Conservation (phyloP, 2,113 vertebrate genomes). For the Vanacampus margaritifer region DNA sequence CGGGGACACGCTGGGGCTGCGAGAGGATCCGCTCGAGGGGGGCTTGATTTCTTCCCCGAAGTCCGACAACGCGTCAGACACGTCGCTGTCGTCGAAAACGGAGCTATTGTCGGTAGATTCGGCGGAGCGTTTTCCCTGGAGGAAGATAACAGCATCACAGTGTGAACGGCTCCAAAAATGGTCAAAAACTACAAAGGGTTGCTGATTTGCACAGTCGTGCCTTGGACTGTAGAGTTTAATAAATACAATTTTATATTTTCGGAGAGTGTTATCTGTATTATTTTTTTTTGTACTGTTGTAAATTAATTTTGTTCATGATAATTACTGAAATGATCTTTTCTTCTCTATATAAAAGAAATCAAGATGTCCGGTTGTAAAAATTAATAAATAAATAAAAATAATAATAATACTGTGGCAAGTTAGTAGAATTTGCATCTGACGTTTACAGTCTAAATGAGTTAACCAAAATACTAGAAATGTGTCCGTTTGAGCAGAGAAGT, state of each 20-base stretch:
- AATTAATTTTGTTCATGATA: background rate
- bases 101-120: constrained; percentile 10
- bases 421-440: too few relatives aligned
- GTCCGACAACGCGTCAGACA: constrained; percentile 22
- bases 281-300: too few relatives aligned
- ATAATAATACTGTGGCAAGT: background rate
- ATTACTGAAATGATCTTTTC: background rate
- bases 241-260: too few relatives aligned
- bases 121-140: background rate
- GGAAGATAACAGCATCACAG: too few relatives aligned
- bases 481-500: background rate
- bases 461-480: background rate
- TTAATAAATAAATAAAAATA: background rate
- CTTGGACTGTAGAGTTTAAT: too few relatives aligned
- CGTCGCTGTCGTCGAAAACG: constrained; percentile 21
- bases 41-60: background rate
- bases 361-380: background rate
- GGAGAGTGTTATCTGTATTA: too few relatives aligned
- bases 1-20: accelerated
- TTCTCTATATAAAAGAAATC: background rate
- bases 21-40: constrained; percentile 19
- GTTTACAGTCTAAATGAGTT: background rate
- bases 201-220: too few relatives aligned
- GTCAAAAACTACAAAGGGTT: too few relatives aligned
- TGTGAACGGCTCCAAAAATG: too few relatives aligned